Conservation (phyloP, 2,113 vertebrate genomes). For the Scolopax mira region DNA sequence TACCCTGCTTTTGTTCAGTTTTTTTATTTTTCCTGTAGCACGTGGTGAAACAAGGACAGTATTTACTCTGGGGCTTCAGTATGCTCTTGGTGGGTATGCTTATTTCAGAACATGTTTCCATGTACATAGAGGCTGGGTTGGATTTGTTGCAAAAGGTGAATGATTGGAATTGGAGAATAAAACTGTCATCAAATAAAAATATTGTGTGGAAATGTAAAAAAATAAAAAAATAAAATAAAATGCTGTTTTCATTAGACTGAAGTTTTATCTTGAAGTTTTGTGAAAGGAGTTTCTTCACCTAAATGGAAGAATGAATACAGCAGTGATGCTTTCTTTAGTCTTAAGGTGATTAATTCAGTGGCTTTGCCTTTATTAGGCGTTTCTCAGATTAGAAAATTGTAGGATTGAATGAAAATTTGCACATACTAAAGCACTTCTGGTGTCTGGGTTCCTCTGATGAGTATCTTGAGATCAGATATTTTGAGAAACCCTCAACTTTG, state of each 20-base stretch:
- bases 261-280: not conserved
- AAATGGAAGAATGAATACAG: not conserved
- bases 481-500: not conserved
- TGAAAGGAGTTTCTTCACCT: not conserved
- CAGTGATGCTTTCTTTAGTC: not conserved
- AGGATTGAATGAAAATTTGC: not conserved
- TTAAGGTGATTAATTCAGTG: not conserved
- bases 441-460: not conserved
- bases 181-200: not conserved
- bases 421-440: not conserved
- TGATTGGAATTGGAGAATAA: not conserved
- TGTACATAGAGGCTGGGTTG: not conserved
- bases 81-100: not conserved
- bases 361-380: not conserved
- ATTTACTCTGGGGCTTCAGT: not conserved
- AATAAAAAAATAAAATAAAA: not conserved
- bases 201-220: not conserved
- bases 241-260: not conserved
- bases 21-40: not conserved
- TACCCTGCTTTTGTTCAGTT: not conserved
- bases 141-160: not conserved
- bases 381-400: not conserved
- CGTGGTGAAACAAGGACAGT: not conserved
- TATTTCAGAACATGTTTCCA: not conserved
- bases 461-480: not conserved